These are phyloP conservation scores for Rousettus leschenaultii DNA, from an alignment of 2,113 vertebrate genomes.

Conservation along the genomic window DNA sequence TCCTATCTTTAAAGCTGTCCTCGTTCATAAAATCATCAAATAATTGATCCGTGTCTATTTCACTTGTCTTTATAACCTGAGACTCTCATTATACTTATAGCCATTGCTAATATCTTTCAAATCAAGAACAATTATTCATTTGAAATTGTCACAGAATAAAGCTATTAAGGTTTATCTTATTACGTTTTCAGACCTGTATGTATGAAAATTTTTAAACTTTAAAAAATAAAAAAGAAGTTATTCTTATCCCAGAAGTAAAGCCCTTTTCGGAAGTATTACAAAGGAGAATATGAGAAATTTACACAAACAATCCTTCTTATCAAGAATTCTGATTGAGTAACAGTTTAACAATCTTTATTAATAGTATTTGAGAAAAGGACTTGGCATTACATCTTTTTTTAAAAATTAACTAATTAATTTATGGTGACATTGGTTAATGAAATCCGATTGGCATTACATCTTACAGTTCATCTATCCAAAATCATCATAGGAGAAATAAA, in stretches of 20 bases:
- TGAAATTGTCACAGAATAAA: not conserved
- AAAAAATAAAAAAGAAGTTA: not conserved
- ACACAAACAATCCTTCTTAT: not conserved
- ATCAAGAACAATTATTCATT: not conserved
- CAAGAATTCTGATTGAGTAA: not conserved
- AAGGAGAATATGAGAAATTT: not conserved
- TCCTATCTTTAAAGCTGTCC: not conserved
- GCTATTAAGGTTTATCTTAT: not conserved
- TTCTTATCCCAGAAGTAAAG: slow-evolving; percentile 9
- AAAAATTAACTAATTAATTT: too few relatives aligned
- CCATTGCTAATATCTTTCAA: not conserved
- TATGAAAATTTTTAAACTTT: not conserved
- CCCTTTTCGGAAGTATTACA: not conserved
- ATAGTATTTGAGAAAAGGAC: not conserved
- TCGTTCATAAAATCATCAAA: not conserved
- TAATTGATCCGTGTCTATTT: not conserved
- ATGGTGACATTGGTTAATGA: too few relatives aligned
- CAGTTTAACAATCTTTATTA: not conserved
- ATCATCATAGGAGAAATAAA: not conserved
- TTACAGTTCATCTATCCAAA: not conserved
- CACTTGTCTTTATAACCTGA: not conserved
- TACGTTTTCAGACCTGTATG: not conserved
- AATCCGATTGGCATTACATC: not conserved
- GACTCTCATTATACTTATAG: not conserved
- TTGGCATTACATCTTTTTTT: not conserved